Base-by-base conservation (phyloP, 2,797 vertebrate species). In the Leuciscus waleckii region DNA sequence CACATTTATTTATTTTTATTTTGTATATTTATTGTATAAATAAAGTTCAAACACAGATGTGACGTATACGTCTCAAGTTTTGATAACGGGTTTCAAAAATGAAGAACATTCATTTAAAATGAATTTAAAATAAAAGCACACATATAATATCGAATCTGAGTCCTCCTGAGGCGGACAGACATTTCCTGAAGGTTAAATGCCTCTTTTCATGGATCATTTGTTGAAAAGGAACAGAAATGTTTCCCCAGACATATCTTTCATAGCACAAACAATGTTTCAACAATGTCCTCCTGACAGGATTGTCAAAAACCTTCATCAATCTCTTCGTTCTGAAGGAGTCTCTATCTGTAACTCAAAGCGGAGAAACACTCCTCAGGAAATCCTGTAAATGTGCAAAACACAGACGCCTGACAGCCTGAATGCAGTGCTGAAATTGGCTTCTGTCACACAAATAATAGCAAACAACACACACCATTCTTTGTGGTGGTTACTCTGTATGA, bases 301-400 rank as follows among this genome's bases (percentile, higher is more conserved):
- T 63, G 37, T 61, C 69, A 46, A 82, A 41, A 82, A 68, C 29
- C 10, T 37, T 10, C 79, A 68, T 68, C 79, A 68, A 4, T 74
- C 69, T 43, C 56, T 63, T n/a, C 3, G 9, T 63, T 73, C 54
- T 73, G 39, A 21, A 61, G 37, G 26, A 58, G 37, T 63, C 54
- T 46, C 58, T n/a, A 63, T 82, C 54, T 74, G 39, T 7, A 82
- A 74, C 26, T 70, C 69, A 74, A 74, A 82, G 37, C 7, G 1
- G 26, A 73, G 69, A 73, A 43, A 73, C 51, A 35, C 26, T 74
- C 56, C 54, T 61, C 54, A 39, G 81, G 81, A 82, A 74, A 82
- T 63, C 81, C 54, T 82, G 69, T 63, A 63, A 73, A 73, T 58
- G 69, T 82, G 81, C 69, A 17, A 46, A 82, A 23, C 63, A 29